Evolutionary conservation across 2,888 invertebrate genomes (phyloP).

Genomic region (Allophyes oxyacanthae): DNA sequence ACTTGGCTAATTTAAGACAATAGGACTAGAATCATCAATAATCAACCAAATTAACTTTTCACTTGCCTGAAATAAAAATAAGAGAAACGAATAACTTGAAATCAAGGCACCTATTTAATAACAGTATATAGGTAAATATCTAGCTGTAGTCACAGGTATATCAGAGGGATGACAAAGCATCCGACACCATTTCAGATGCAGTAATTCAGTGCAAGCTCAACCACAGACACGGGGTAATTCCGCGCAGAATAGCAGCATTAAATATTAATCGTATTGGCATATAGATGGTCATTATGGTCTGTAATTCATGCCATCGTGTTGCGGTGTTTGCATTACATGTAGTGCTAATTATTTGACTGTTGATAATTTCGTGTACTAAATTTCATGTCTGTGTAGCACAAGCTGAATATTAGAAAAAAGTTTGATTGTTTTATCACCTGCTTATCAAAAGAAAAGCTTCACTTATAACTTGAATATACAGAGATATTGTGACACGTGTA

Average conservation of each 20-base stretch:
- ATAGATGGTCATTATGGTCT: conserved; percentile 79
- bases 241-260: conserved; percentile 82
- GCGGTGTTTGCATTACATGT: conserved; percentile 68
- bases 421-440: not conserved
- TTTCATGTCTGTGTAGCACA: conserved; percentile 9
- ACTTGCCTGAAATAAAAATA: no score
- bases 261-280: conserved; percentile 86
- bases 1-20: no score
- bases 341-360: conserved; percentile 73
- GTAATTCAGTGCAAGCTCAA: conserved; percentile 83
- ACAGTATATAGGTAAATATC: conserved; percentile 29
- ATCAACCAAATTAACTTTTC: no score
- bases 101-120: no score
- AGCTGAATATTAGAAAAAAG: not conserved
- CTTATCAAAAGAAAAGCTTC: no score
- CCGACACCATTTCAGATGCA: conserved; percentile 77
- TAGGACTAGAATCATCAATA: no score
- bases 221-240: conserved; percentile 82
- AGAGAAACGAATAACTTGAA: no score
- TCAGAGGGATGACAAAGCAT: conserved; percentile 68
- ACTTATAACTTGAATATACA: no score
- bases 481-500: no score
- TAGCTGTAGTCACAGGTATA: conserved; percentile 44
- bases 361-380: conserved; percentile 52
- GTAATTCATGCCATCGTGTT: conserved; percentile 75